Percentiles rank a stretch among this genome's conserved stretches.
phyloP scores from a whole-genome alignment of 2,797 vertebrate genomes.

The Lerista edwardsae region DNA sequence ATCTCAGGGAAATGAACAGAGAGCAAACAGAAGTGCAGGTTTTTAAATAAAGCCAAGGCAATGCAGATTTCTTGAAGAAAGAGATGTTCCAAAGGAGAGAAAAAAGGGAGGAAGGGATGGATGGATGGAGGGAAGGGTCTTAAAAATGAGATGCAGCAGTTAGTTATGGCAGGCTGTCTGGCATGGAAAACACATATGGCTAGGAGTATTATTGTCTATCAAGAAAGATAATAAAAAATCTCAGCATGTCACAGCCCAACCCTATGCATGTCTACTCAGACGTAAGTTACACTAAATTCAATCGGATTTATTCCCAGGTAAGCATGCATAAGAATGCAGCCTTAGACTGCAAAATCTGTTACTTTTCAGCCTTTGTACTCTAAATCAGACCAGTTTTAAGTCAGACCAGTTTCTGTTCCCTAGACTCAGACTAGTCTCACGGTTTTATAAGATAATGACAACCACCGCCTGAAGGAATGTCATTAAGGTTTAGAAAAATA shows the following conservation, averaged over 20 bases:
- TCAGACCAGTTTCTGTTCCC: background rate
- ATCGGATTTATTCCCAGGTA: too few relatives aligned
- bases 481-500: background rate
- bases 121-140: background rate
- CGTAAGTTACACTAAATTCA: too few relatives aligned
- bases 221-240: background rate
- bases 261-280: too few relatives aligned
- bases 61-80: background rate
- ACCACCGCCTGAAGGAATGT: background rate
- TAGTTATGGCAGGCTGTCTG: background rate
- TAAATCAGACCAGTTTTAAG: background rate
- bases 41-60: background rate
- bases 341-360: background rate
- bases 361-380: background rate
- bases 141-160: background rate
- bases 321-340: too few relatives aligned
- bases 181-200: background rate
- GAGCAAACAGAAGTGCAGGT: conserved; percentile 6
- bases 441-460: background rate
- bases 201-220: background rate
- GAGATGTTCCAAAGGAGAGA: background rate
- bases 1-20: conserved; percentile 1
- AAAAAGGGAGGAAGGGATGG: too few relatives aligned
- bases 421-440: background rate
- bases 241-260: background rate